A percentile compares a stretch with the other conserved stretches of the same genome.
These are phyloP conservation scores for Drosophila subsilvestris DNA, from an alignment of 2,888 invertebrate species.

Conservation along the genomic window DNA sequence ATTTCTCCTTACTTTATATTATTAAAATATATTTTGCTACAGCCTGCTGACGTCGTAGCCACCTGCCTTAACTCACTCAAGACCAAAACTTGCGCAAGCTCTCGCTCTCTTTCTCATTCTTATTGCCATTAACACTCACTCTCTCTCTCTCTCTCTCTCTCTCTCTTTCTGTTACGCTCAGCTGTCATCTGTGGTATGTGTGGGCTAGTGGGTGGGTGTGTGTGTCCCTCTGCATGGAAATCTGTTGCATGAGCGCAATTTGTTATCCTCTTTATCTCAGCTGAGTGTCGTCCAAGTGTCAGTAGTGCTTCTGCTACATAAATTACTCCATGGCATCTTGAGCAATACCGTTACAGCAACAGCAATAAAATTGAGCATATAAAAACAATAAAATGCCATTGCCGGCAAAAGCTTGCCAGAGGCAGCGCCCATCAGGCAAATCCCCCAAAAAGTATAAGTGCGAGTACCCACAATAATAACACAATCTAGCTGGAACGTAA, in stretches of 20 bases:
- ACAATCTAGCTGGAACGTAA: constrained; percentile 14
- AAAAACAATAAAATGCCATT: constrained; percentile 44
- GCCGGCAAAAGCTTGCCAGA: not conserved
- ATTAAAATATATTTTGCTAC: not conserved
- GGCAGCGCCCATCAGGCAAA: constrained; percentile 1
- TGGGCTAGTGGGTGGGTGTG: constrained; percentile 26
- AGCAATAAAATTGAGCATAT: constrained; percentile 39
- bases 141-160: not conserved
- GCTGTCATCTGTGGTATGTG: constrained; percentile 52
- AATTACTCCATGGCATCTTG: constrained; percentile 66
- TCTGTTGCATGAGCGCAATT: constrained; percentile 78
- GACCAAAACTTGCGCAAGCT: constrained; percentile 59
- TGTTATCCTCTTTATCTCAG: constrained; percentile 79
- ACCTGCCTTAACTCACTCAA: constrained; percentile 1
- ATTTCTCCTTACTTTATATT: not conserved
- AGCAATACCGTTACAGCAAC: constrained; percentile 52
- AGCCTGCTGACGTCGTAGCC: not conserved
- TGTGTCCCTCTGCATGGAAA: constrained; percentile 72
- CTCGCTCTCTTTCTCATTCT: constrained; percentile 17
- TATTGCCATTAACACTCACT: constrained; percentile 1
- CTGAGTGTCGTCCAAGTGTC: constrained; percentile 77
- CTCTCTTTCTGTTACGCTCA: constrained; percentile 39
- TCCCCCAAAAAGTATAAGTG: constrained; percentile 27
- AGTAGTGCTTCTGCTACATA: constrained; percentile 73
- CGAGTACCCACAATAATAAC: constrained; percentile 28